phyloP scores from a whole-genome alignment of 2,113 vertebrate species.

The Prolemur simus region DNA sequence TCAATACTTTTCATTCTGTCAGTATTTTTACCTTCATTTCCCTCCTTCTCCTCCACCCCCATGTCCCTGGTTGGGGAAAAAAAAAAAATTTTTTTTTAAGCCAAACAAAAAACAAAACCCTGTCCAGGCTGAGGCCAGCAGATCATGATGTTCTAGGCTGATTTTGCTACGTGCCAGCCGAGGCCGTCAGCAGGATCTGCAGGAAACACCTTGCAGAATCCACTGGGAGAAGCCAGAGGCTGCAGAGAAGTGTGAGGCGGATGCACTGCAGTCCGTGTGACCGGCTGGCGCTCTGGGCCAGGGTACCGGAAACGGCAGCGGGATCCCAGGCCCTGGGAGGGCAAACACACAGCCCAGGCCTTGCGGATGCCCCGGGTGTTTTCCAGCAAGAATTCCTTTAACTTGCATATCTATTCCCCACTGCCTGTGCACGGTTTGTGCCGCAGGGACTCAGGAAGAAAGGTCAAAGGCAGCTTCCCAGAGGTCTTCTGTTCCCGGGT shows the following conservation, averaged over 20 bases:
- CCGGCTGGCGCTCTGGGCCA: background rate
- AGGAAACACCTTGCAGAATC: constrained; percentile 69
- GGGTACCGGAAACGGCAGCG: constrained; percentile 9
- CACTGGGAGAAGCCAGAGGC: constrained; percentile 45
- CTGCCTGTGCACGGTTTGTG: background rate
- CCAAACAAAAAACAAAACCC: constrained; percentile 62
- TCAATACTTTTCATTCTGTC: background rate
- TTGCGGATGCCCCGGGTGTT: background rate
- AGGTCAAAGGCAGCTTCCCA: background rate
- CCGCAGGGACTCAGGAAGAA: background rate
- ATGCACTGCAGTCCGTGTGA: background rate
- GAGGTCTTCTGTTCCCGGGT: background rate
- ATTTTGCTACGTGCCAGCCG: background rate
- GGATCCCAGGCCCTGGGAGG: background rate
- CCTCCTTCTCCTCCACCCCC: background rate
- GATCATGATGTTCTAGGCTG: constrained; percentile 34
- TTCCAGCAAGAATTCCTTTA: constrained; percentile 28
- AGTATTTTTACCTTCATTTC: constrained; percentile 56
- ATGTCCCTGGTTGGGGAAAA: background rate
- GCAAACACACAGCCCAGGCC: background rate
- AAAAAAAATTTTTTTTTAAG: background rate
- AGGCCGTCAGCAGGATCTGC: constrained; percentile 40
- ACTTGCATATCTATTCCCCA: background rate
- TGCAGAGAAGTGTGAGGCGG: background rate
- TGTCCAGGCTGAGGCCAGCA: background rate